Conservation (phyloP, 2,888 invertebrate genomes). For the Microchrysa polita region DNA sequence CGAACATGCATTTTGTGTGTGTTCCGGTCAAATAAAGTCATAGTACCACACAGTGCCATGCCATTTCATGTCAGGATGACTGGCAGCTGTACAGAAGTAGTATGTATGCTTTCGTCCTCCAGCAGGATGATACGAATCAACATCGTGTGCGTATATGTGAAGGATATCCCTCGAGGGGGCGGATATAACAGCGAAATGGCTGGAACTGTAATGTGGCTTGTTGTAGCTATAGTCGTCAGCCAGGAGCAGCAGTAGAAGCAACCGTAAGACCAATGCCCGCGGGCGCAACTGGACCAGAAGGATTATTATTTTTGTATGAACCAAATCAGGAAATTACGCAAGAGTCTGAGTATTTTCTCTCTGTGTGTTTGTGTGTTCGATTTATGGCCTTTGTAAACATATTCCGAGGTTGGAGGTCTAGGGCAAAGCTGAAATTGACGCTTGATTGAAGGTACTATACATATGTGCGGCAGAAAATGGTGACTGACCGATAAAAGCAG, state of each 20-base stretch:
- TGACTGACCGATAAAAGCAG: background rate
- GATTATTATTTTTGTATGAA: conserved; percentile 30
- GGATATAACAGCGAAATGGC: conserved; percentile 10
- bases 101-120: too few species aligned
- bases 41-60: background rate
- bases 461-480: background rate
- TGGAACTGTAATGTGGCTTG: background rate
- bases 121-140: too few species aligned
- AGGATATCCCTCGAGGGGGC: conserved; percentile 2
- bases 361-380: conserved; percentile 25
- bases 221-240: too few species aligned
- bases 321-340: conserved; percentile 35
- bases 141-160: too few species aligned
- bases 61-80: too few species aligned
- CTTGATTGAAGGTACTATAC: background rate
- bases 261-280: background rate
- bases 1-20: background rate
- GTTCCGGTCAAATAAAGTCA: conserved; percentile 5
- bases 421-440: conserved; percentile 14
- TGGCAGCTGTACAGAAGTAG: background rate
- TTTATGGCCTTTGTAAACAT: conserved; percentile 36
- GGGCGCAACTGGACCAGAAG: conserved; percentile 9
- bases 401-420: conserved; percentile 1
- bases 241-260: too few species aligned
- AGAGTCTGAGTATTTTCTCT: background rate